Evolutionary conservation across 2,113 vertebrate species (phyloP).

Genomic region (Bothrops jararaca): DNA sequence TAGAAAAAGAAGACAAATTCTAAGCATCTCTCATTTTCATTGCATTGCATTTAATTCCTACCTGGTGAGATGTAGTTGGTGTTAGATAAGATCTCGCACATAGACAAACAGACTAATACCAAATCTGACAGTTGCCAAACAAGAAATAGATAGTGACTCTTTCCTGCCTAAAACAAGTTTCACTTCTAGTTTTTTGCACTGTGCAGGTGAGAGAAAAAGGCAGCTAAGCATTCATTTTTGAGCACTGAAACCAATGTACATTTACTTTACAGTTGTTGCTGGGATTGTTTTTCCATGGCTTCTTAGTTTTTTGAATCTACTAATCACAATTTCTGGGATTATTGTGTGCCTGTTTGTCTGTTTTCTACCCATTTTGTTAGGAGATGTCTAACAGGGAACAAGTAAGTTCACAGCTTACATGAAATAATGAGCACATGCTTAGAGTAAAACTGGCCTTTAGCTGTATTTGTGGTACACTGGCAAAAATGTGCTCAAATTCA

Average conservation of each 20-base stretch:
- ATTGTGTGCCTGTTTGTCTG: neutral
- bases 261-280: neutral
- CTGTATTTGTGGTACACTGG: neutral
- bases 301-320: neutral
- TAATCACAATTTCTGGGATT: neutral
- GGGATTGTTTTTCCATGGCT: neutral
- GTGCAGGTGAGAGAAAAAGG: neutral
- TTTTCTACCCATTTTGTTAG: neutral
- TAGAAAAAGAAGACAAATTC: neutral
- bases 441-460: neutral
- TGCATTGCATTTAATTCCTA: neutral
- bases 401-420: neutral
- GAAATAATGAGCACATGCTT: neutral
- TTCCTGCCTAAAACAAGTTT: neutral
- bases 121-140: neutral
- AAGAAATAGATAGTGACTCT: neutral
- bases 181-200: neutral
- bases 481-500: neutral
- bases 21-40: neutral
- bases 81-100: neutral
- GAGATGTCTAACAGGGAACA: neutral
- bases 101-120: neutral
- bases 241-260: neutral
- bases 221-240: neutral
- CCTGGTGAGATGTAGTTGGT: neutral